phyloP scores from a whole-genome alignment of 2,113 vertebrate genomes.

The Anseranas semipalmata region DNA sequence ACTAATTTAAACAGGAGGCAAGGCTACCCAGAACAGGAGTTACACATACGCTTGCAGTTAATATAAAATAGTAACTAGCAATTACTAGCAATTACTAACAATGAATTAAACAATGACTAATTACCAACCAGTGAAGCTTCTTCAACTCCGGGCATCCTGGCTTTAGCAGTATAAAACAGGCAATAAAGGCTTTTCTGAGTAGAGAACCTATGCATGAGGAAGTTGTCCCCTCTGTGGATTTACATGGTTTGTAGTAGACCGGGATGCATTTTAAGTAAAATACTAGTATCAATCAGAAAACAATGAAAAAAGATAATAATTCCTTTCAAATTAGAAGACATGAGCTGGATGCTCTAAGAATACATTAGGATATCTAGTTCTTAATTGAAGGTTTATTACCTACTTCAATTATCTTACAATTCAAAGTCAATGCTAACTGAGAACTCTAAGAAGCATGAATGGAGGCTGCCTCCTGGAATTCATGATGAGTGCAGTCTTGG shows the following conservation, averaged over 20 bases:
- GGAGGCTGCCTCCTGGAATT: not conserved
- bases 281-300: not conserved
- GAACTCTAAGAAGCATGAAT: not conserved
- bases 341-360: not conserved
- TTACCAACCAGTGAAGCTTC: not conserved
- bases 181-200: not conserved
- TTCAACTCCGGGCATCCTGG: not conserved
- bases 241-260: not conserved
- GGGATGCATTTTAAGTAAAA: not conserved
- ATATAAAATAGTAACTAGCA: not conserved
- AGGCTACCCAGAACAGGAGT: not conserved
- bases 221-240: not conserved
- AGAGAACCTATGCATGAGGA: accelerated
- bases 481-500: not conserved
- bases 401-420: not conserved
- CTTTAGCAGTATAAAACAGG: not conserved
- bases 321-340: not conserved
- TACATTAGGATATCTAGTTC: not conserved
- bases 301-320: not conserved
- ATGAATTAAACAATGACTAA: not conserved
- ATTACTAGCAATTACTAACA: not conserved
- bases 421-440: not conserved
- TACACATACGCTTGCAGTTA: not conserved
- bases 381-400: not conserved
- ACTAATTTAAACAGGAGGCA: accelerated